Evolutionary conservation across 2,113 vertebrate genomes (phyloP), one percentile per base, ranked within the genome.

Genomic region (Amazona vittata): DNA sequence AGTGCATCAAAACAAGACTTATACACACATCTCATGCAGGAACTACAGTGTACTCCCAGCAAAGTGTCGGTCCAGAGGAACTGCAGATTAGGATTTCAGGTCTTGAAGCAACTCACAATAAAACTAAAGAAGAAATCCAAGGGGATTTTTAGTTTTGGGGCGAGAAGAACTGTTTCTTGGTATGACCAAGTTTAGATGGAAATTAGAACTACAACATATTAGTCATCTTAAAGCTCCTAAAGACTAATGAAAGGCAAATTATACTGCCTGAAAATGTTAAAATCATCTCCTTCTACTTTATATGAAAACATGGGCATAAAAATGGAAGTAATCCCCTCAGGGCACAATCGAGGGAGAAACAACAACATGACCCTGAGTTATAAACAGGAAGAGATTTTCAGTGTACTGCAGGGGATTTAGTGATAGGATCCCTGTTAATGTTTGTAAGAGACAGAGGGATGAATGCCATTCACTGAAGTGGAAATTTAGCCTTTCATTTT

Each of bases 301-400:
- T 41, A n/a, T 57, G 73, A 84, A 33, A 88, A 7, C 70, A 37
- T 31, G 13, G 24, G 52, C 52, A 50, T 85, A 78, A 90, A 92
- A 97, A 93, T 90, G 69, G 70, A 96, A 97, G 92, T 91, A 92
- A 94, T 84, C 91, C 70, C 92, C 43, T 90, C 47, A 83, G 69
- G 55, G 39, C 18, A 44, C 84, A 94, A 86, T 62, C 82, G 49
- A 89, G 59, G 28, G 69, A 83, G 41, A 96, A 85, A 86, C 1
- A 87, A n/a, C 53, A 68, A 20, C 62, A 53, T 90, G 52, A 89
- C 64, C 71, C 83, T 31, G 63, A 44, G 83, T 76, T 86, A 87
- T 71, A 95, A 71, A 89, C 37, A 88, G 91, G 57, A 90, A 94
- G 79, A 94, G 83, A 95, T 95, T 95, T 96, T 80, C 71, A 73